Evolutionary conservation across 2,797 vertebrate species (phyloP).

Genomic region (Rhabdophis nuchalis): DNA sequence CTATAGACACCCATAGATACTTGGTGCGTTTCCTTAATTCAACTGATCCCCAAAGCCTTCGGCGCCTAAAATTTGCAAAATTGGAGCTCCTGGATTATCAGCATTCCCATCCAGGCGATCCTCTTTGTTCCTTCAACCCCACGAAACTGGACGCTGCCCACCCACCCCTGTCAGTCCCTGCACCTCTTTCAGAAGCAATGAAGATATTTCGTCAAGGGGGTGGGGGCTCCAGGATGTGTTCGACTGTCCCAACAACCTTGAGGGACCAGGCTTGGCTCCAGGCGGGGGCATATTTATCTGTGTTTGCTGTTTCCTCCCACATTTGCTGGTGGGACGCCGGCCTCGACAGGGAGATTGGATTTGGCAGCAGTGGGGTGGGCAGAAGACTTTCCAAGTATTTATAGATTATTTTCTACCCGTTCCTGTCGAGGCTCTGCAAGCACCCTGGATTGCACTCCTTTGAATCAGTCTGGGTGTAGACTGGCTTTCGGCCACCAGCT

Average conservation of each 20-base stretch:
- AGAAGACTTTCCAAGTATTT: not conserved
- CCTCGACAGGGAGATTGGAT: too few species aligned
- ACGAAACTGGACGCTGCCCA: not conserved
- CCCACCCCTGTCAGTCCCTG: not conserved
- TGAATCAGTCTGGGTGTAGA: not conserved
- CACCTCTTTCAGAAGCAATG: not conserved
- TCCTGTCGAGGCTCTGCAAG: not conserved
- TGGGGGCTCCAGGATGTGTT: not conserved
- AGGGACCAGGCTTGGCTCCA: not conserved
- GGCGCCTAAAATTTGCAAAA: not conserved
- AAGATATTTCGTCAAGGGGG: not conserved
- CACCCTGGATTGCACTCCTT: not conserved
- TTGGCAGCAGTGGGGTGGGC: not conserved
- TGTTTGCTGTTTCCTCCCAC: too few species aligned
- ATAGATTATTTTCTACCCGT: not conserved
- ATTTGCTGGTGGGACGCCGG: too few species aligned
- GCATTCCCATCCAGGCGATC: not conserved
- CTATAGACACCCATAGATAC: not conserved
- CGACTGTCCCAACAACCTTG: not conserved
- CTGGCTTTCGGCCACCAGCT: not conserved
- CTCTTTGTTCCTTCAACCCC: too few species aligned
- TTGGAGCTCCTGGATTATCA: too few species aligned
- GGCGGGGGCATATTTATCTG: not conserved
- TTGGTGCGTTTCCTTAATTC: too few species aligned
- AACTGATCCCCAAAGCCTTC: too few species aligned